A percentile compares a stretch with the other conserved stretches of the same genome.
phyloP scores from a whole-genome alignment of 2,113 vertebrate species.

The Bubo scandiacus region DNA sequence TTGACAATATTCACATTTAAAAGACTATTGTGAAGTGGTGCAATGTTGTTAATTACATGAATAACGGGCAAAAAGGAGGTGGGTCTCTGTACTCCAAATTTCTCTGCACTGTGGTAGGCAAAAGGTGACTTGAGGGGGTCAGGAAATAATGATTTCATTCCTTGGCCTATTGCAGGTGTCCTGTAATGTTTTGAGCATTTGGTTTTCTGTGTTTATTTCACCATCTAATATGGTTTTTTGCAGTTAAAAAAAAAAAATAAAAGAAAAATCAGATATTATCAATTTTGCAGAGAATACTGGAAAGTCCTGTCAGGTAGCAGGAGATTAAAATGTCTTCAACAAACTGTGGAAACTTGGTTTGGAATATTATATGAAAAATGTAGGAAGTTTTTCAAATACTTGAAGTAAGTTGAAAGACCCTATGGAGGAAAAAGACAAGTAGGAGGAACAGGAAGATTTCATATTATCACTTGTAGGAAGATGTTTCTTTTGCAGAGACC shows the following conservation, averaged over 20 bases:
- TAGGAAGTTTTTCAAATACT: constrained; percentile 8
- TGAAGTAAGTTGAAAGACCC: constrained; percentile 9
- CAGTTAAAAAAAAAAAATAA: not conserved
- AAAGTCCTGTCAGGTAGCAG: not conserved
- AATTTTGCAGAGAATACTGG: not conserved
- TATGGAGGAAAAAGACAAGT: constrained; percentile 4
- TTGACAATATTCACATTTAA: not conserved
- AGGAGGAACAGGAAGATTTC: constrained; percentile 27
- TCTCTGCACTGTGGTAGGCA: not conserved
- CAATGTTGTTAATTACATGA: not conserved
- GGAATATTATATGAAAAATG: not conserved
- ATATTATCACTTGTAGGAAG: constrained; percentile 30
- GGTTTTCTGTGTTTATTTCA: not conserved
- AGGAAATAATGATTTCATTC: not conserved
- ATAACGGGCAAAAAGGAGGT: not conserved
- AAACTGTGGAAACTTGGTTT: not conserved
- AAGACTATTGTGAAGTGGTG: not conserved
- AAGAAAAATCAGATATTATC: not conserved
- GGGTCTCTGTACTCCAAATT: not conserved
- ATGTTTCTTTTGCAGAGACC: constrained; percentile 15
- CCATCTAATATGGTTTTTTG: not conserved
- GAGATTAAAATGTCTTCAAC: constrained; percentile 6
- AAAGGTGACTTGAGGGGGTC: not conserved
- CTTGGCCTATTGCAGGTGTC: not conserved
- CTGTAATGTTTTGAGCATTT: not conserved